Conservation (phyloP, 2,888 invertebrate species). For the Morinoia aosen region DNA sequence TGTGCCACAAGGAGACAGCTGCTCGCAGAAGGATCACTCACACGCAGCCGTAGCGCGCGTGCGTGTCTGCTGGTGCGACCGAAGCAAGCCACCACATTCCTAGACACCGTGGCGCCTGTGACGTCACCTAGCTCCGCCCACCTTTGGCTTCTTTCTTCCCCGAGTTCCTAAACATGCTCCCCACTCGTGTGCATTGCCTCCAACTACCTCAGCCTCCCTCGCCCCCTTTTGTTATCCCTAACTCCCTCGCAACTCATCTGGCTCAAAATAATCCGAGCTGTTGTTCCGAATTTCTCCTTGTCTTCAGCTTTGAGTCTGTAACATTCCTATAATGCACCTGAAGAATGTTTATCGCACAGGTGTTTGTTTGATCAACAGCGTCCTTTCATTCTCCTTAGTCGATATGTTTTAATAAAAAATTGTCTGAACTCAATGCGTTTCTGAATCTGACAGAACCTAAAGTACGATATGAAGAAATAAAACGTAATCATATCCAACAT, state of each 20-base stretch:
- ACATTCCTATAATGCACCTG: not conserved
- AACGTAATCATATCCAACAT: not conserved
- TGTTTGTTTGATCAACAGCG: not conserved
- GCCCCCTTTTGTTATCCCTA: not conserved
- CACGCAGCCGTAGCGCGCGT: not conserved
- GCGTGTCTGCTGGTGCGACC: conserved; percentile 11
- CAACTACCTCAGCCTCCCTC: not conserved
- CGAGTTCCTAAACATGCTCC: not conserved
- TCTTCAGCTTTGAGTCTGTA: not conserved
- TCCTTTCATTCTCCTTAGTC: not conserved
- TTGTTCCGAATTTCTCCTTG: not conserved
- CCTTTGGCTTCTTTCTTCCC: conserved; percentile 31
- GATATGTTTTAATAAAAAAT: not conserved
- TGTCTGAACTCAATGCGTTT: not conserved
- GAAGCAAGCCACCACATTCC: conserved; percentile 53
- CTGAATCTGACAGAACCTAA: not conserved
- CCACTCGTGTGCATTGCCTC: conserved; percentile 24
- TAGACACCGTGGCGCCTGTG: conserved; percentile 52
- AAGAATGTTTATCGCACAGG: not conserved
- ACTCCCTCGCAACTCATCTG: not conserved
- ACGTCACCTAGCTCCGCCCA: conserved; percentile 50
- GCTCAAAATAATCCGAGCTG: not conserved
- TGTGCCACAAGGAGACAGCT: not conserved
- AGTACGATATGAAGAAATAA: not conserved
- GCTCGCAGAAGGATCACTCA: not conserved